Percentiles rank a stretch among this genome's conserved stretches.
phyloP scores from a whole-genome alignment of 2,113 vertebrate genomes.

The Chlamydotis undulata region DNA sequence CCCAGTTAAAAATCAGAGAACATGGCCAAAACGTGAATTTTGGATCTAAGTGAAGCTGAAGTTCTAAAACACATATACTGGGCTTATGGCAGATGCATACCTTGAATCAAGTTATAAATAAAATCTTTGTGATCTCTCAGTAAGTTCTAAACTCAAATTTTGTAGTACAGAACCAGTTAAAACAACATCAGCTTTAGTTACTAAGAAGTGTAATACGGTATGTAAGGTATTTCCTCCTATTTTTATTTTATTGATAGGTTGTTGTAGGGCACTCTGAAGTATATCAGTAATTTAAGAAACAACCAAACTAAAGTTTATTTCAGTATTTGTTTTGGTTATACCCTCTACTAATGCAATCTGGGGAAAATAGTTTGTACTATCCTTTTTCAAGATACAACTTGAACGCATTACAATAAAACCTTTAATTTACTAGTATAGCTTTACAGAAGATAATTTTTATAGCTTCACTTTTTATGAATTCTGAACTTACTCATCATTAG shows the following conservation, averaged over 20 bases:
- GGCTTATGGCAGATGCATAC: neutral
- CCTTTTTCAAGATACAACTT: neutral
- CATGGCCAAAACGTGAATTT: neutral
- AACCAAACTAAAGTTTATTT: neutral
- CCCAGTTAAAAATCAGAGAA: neutral
- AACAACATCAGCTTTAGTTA: neutral
- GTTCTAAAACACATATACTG: neutral
- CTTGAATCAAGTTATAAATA: neutral
- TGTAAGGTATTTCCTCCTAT: neutral
- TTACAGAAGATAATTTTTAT: neutral
- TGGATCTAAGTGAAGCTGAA: neutral
- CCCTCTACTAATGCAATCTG: neutral
- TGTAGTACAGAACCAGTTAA: neutral
- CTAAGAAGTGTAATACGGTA: neutral
- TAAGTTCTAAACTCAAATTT: neutral
- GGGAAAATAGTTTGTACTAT: neutral
- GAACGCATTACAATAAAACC: neutral
- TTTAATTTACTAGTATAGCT: neutral
- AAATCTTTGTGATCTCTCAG: neutral
- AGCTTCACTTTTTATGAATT: neutral
- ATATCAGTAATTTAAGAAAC: neutral
- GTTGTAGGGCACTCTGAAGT: neutral
- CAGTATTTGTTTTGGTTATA: neutral
- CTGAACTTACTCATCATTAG: neutral
- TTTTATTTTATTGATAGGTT: neutral